Percentiles rank a stretch among this genome's conserved stretches.
Conservation (phyloP, 2,113 vertebrate species). For the Caranx melampygus region DNA sequence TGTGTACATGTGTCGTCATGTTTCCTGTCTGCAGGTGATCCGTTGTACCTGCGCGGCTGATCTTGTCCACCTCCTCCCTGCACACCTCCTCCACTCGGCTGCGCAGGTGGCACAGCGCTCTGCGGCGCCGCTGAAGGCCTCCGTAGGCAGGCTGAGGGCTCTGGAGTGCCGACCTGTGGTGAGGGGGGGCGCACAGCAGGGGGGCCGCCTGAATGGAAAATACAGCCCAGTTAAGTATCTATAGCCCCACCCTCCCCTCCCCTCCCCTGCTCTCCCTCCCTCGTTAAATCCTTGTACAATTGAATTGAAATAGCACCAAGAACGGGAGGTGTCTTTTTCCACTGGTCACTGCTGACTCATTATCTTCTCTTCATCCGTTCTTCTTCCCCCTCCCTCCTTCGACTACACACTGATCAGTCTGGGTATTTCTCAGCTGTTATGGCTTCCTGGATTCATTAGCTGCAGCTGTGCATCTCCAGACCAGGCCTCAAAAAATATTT, state of each 20-base stretch:
- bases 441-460: conserved; percentile 39
- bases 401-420: no score
- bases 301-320: conserved; percentile 48
- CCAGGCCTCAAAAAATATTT: no score
- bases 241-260: background rate
- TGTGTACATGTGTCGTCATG: background rate
- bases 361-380: conserved; percentile 14
- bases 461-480: background rate
- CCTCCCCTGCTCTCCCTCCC: background rate
- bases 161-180: conserved; percentile 42
- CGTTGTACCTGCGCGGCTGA: conserved; percentile 65
- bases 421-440: background rate
- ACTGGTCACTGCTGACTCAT: conserved; percentile 49
- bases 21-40: background rate
- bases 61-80: conserved; percentile 76
- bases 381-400: background rate
- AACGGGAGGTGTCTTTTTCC: conserved; percentile 31
- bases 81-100: conserved; percentile 77
- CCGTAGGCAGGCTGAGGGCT: conserved; percentile 30
- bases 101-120: conserved; percentile 69
- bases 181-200: conserved; percentile 62
- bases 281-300: conserved; percentile 20
- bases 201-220: conserved; percentile 66
- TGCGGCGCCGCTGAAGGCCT: conserved; percentile 71
- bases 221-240: background rate